Evolutionary conservation across 1,140 invertebrate genomes (phyloP).

Genomic region (Prorops nasuta): DNA sequence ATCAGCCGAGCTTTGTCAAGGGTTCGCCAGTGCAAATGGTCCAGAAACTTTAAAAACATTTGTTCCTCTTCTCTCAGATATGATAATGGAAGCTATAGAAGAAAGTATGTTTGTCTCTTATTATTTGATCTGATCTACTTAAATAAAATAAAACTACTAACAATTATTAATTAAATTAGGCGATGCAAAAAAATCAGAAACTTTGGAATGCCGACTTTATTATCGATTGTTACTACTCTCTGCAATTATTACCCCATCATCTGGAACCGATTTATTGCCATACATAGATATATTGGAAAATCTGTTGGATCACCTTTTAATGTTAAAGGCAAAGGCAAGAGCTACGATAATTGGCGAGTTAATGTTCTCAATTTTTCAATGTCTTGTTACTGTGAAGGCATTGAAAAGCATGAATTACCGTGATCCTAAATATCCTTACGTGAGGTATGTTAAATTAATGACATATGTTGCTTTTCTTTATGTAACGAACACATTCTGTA

Average conservation of each 20-base stretch:
- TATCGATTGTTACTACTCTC: constrained; percentile 74
- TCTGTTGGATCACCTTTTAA: constrained; percentile 64
- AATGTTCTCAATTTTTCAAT: constrained; percentile 54
- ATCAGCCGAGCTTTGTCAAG: constrained; percentile 63
- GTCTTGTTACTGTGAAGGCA: too few species aligned
- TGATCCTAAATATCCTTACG: constrained; percentile 70
- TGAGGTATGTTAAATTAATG: too few species aligned
- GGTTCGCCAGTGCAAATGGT: constrained; percentile 68
- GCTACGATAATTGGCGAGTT: constrained; percentile 58
- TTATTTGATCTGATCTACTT: too few species aligned
- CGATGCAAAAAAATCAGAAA: constrained; percentile 68
- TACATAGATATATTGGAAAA: constrained; percentile 63
- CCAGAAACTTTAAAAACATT: constrained; percentile 70
- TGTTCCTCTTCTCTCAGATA: constrained; percentile 69
- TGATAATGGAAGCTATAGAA: constrained; percentile 58
- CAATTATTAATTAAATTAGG: too few species aligned
- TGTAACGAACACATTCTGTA: too few species aligned
- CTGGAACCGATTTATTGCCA: constrained; percentile 62
- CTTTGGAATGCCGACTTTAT: constrained; percentile 78
- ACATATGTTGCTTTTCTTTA: too few species aligned
- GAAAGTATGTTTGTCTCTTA: too few species aligned
- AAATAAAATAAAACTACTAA: too few species aligned
- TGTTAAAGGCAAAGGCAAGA: constrained; percentile 64
- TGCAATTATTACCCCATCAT: constrained; percentile 65
- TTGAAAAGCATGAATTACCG: too few species aligned